Conservation (phyloP, 2,113 vertebrate genomes). For the Bos taurus region DNA sequence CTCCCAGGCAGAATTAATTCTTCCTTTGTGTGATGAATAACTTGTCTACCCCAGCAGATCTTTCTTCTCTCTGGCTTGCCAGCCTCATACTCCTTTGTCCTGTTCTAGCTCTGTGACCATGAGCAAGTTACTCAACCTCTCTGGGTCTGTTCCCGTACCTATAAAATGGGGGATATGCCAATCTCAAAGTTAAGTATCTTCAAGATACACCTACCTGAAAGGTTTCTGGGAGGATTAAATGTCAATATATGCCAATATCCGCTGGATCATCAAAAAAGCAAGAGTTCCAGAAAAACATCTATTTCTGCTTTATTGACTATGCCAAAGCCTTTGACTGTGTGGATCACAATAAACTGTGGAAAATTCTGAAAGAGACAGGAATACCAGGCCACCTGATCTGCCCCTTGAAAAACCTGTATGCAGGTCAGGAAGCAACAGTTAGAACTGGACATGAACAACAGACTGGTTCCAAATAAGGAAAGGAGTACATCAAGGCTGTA, state of each 20-base stretch:
- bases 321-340: not conserved
- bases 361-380: not conserved
- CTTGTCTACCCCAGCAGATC: not conserved
- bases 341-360: not conserved
- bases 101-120: not conserved
- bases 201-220: not conserved
- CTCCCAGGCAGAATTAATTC: not conserved
- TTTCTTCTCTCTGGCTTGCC: not conserved
- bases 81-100: not conserved
- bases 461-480: not conserved
- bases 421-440: not conserved
- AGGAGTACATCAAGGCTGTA: not conserved
- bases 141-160: slow-evolving; percentile 3
- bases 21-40: not conserved
- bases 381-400: not conserved
- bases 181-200: not conserved
- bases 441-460: not conserved
- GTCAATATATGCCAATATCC: not conserved
- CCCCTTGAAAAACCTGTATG: not conserved
- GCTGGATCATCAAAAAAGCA: not conserved
- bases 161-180: not conserved
- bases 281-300: not conserved
- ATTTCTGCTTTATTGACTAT: not conserved
- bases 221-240: not conserved
- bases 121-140: slow-evolving; percentile 23